Evolutionary conservation across 2,797 vertebrate species (phyloP), one percentile per base, ranked within the genome.

Genomic region (Lerista edwardsae): DNA sequence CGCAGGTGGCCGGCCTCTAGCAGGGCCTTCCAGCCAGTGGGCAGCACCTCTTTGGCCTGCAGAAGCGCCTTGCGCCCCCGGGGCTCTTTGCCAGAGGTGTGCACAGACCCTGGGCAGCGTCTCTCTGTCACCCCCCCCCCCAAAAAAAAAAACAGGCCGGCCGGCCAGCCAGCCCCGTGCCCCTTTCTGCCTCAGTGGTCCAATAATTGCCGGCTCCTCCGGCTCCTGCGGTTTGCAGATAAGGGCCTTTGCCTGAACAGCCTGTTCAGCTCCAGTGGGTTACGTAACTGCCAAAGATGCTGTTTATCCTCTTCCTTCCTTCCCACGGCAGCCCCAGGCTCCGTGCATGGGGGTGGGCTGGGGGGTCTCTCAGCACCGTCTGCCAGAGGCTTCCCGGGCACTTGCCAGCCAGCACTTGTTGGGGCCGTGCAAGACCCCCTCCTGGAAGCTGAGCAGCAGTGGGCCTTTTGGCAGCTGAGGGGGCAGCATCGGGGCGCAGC

Each of bases 181-280:
- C 61, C 6, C 4, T 31, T 79, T 84, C 76, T 75, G 84, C 78
- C 62, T 69, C 21, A 2, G 77, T 41, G 47, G 27, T 44, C 61
- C 47, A 12, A 29, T 19, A 67, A 67, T 39, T 27, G 61, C 68
- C 69, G 6, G 10, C 57, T 73, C 61, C 59, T 34, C 25, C 7
- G 23, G 61, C 2, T 23, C 84, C 51, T 80, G 84, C 1, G 84
- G 78, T 80, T 80, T 75, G 78, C 78, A 80, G 84, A 85, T 80
- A 85, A 85, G 84, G 15, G 62, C 64, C 44, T 9, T 61, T 25
- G 51, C 44, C 51, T 68, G 84, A 80, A 80, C 77, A 85, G 44
- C 8, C 12, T 68, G 78, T 80, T 75, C 61, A 57, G 47, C 47
- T 29, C 14, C 34, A 25, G 4, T 12, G 15, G 64, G 55, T 85